phyloP scores from a whole-genome alignment of 92 coral and sea anemone species.

The Porites rus region DNA sequence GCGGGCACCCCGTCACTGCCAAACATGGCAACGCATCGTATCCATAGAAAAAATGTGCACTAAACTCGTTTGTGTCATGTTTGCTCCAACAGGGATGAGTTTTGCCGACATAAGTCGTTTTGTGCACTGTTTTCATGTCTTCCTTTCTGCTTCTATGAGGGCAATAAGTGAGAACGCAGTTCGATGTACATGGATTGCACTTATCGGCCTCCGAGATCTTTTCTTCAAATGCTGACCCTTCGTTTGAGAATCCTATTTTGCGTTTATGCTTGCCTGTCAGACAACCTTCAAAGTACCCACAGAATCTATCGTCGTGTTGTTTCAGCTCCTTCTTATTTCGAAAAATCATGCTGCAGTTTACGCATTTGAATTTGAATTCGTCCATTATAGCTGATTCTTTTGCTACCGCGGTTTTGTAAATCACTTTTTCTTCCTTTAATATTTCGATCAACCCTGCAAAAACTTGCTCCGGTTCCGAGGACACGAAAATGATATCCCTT shows the following conservation, averaged over 20 bases:
- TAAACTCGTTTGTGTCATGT: slow-evolving; percentile 71
- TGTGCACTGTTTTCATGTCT: slow-evolving; percentile 78
- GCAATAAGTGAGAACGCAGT: slow-evolving; percentile 79
- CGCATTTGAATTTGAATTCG: slow-evolving; percentile 73
- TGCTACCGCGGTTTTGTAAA: slow-evolving; percentile 44
- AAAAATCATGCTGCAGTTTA: slow-evolving; percentile 73
- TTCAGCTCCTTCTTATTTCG: slow-evolving; percentile 58
- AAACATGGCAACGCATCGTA: slow-evolving; percentile 86
- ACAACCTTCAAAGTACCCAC: slow-evolving; percentile 85
- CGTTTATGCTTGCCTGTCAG: slow-evolving; percentile 59
- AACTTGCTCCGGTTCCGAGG: slow-evolving; percentile 47
- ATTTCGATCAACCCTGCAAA: slow-evolving; percentile 61
- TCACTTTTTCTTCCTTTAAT: slow-evolving; percentile 43
- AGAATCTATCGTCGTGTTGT: slow-evolving; percentile 75
- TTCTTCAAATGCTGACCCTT: slow-evolving; percentile 33
- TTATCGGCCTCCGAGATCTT: slow-evolving; percentile 31
- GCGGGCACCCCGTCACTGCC: slow-evolving; percentile 85
- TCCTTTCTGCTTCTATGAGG: slow-evolving; percentile 71
- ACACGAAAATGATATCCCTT: slow-evolving; percentile 73
- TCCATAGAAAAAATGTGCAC: slow-evolving; percentile 83
- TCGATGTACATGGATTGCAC: slow-evolving; percentile 65
- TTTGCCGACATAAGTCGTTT: slow-evolving; percentile 78
- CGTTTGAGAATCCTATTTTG: slow-evolving; percentile 51
- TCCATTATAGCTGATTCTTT: slow-evolving; percentile 60
- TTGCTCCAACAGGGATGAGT: slow-evolving; percentile 88